Evolutionary conservation across 64 coral and sea anemone genomes (phyloP), one percentile per base, ranked within the genome.

Genomic region (Porites australiensis): DNA sequence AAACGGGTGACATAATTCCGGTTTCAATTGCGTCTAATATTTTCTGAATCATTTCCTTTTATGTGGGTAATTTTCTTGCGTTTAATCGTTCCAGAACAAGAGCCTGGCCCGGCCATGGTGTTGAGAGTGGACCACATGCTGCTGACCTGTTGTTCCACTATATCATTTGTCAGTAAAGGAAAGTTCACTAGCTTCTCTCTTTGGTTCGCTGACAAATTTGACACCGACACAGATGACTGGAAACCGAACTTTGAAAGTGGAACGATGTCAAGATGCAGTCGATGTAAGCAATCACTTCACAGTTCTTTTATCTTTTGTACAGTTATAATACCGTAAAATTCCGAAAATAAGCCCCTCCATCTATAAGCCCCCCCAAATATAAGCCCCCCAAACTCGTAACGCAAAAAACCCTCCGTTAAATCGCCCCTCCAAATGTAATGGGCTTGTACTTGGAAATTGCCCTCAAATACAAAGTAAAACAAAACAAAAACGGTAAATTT

Each of bases 161-260:
- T 90, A 16, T 99, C 98, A 11, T 99, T 99, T 83, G 98, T 99
- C 14, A 99, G 98, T 54, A 96, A 93, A 70, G 98, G 98, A 23
- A 99, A 99, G 64, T 99, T 99, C 66, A 94, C 86, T 57, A 86
- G 85, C 13, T 99, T 99, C 72, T 99, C 87, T 58, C 86, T 99
- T 77, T 90, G 98, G 81, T 99, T 99, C 79, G 91, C 89, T 61
- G 98, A 99, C 77, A 99, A 99, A 50, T 99, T 99, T 83, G 92
- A 94, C 77, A 93, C 82, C 8, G 91, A 99, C 77, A 78, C 68
- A 13, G 86, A 71, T 13, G 98, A 99, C 59, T 99, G 98, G 98
- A 93, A 92, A 89, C 98, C 98, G 2, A 57, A 91, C 19, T 79
- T 70, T 44, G 77, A 82, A 49, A 62, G 70, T 8, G 84, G 74